phyloP scores from a whole-genome alignment of 2,888 invertebrate species.

The Drosophila mimica region DNA sequence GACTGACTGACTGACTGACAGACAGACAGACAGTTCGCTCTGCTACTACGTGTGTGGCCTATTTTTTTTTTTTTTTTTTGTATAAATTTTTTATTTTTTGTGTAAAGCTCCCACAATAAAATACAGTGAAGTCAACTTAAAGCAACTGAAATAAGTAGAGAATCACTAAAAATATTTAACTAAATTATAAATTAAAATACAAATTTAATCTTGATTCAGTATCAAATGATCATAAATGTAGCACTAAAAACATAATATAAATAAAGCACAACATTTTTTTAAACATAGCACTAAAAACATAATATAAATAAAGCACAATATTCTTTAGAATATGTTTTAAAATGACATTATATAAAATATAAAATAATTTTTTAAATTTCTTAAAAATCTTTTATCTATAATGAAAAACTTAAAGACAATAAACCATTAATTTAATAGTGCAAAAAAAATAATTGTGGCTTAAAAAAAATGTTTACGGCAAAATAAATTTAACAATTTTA shows the following conservation, averaged over 20 bases:
- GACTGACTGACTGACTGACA: constrained; percentile 20
- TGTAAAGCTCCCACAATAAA: neutral
- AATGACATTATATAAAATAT: neutral
- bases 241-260: neutral
- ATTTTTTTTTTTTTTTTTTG: constrained; percentile 17
- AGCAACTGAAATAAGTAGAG: too few species aligned
- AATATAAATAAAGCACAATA: neutral
- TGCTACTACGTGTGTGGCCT: constrained; percentile 56
- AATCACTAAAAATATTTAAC: neutral
- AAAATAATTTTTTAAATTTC: too few species aligned
- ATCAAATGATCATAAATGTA: neutral
- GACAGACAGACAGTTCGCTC: constrained; percentile 26
- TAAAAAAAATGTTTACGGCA: too few species aligned
- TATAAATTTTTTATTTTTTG: neutral
- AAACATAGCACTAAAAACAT: neutral
- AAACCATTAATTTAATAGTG: too few species aligned
- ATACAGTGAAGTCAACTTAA: constrained; percentile 16
- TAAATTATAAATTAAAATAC: neutral
- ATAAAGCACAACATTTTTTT: neutral
- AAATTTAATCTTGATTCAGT: neutral
- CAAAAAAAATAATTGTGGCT: neutral
- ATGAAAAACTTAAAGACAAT: too few species aligned
- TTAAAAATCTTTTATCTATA: too few species aligned
- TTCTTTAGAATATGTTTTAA: neutral
- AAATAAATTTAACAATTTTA: neutral